Percentiles rank a stretch among this genome's conserved stretches.
Conservation (phyloP, 2,797 vertebrate genomes). For the Huso huso region DNA sequence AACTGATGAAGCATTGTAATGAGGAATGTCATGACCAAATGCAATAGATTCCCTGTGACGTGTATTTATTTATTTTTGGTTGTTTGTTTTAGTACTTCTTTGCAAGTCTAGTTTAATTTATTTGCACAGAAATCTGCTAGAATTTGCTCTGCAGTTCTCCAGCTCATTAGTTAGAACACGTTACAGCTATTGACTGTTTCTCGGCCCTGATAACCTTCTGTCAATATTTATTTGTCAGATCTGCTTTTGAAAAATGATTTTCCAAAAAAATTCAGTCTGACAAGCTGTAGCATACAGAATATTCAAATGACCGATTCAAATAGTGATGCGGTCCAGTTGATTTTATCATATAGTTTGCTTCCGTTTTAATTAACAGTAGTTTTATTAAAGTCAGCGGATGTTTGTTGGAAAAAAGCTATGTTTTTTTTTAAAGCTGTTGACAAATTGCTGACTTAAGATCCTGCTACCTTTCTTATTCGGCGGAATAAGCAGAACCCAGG, state of each 20-base stretch:
- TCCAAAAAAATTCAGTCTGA: too few relatives aligned
- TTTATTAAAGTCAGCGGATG: constrained; percentile 18
- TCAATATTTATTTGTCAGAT: constrained; percentile 28
- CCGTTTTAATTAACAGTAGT: constrained; percentile 14
- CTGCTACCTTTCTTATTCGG: constrained; percentile 26
- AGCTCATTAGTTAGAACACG: constrained; percentile 28
- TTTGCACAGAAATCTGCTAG: too few relatives aligned
- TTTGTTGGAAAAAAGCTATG: constrained; percentile 17
- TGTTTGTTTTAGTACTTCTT: too few relatives aligned
- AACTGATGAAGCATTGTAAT: too few relatives aligned
- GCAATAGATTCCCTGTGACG: constrained; percentile 23
- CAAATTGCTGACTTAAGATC: constrained; percentile 32
- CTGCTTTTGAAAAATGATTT: constrained; percentile 5
- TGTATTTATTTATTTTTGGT: constrained; percentile 25
- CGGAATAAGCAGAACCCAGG: constrained; percentile 13
- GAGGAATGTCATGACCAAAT: too few relatives aligned
- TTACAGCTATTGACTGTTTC: constrained; percentile 23
- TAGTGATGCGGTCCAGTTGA: constrained; percentile 21
- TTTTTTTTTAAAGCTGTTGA: constrained; percentile 15
- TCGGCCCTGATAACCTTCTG: constrained; percentile 20
- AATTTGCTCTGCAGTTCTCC: not conserved
- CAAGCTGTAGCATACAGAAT: not conserved
- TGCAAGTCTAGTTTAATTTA: too few relatives aligned
- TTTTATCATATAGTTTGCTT: constrained; percentile 17
- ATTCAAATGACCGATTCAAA: constrained; percentile 1